phyloP scores from a whole-genome alignment of 1,140 invertebrate genomes.

The Nylanderia fulva region DNA sequence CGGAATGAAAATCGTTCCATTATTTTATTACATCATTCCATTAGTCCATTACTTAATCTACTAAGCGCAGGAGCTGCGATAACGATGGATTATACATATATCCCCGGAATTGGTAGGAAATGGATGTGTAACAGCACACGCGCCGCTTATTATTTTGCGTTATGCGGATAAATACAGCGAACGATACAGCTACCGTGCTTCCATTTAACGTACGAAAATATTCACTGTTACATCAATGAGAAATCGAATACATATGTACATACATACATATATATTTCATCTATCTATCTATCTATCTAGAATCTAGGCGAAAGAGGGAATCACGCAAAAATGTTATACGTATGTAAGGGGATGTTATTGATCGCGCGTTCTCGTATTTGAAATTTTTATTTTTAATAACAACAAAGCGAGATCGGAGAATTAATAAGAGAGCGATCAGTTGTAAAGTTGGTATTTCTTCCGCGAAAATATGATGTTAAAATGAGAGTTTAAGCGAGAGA shows the following conservation, averaged over 20 bases:
- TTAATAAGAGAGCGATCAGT: conserved; percentile 27
- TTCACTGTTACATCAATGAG: neutral
- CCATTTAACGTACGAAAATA: conserved; percentile 38
- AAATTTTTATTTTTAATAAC: conserved; percentile 16
- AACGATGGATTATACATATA: conserved; percentile 24
- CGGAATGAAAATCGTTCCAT: conserved; percentile 21
- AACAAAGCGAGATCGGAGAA: neutral
- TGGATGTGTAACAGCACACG: conserved; percentile 32
- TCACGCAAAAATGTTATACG: neutral
- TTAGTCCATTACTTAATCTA: conserved; percentile 53
- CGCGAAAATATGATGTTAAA: conserved; percentile 5
- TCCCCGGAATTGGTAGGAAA: conserved; percentile 36
- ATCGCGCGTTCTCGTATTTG: neutral
- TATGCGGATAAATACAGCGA: conserved; percentile 18
- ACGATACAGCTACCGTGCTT: conserved; percentile 17
- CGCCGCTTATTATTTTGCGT: conserved; percentile 43
- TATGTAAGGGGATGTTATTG: neutral
- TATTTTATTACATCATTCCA: conserved; percentile 59
- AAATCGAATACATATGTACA: neutral
- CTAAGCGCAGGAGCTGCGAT: neutral
- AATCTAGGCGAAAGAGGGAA: too few relatives aligned
- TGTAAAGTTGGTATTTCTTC: conserved; percentile 31
- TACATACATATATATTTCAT: too few relatives aligned
- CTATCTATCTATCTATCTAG: too few relatives aligned
- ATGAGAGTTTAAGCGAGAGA: conserved; percentile 4